These are phyloP conservation scores for Spheniscus humboldti DNA, from an alignment of 2,797 vertebrate genomes.

Conservation along the genomic window DNA sequence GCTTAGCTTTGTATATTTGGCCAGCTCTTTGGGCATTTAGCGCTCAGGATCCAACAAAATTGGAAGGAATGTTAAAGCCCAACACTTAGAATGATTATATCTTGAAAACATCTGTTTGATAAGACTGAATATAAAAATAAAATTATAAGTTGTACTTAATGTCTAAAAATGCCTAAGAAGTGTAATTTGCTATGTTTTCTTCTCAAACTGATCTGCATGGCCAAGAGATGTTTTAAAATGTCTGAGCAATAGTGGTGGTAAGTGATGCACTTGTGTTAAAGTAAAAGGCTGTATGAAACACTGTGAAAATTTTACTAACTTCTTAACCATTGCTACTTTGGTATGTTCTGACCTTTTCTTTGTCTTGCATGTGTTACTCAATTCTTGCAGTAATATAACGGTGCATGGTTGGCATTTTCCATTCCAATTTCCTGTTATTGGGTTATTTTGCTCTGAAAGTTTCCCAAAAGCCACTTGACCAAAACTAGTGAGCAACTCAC, in stretches of 20 bases:
- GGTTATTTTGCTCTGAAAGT: conserved; percentile 55
- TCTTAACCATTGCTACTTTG: conserved; percentile 60
- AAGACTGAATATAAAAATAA: conserved; percentile 44
- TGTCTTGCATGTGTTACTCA: conserved; percentile 68
- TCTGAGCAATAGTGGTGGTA: conserved; percentile 71
- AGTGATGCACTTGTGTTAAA: conserved; percentile 68
- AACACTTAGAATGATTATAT: conserved; percentile 9
- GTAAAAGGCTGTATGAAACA: conserved; percentile 74
- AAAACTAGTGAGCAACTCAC: conserved; percentile 34
- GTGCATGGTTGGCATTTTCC: conserved; percentile 60
- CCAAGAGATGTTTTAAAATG: conserved; percentile 67
- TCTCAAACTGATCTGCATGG: conserved; percentile 70
- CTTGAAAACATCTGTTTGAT: conserved; percentile 15
- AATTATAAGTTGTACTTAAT: conserved; percentile 20
- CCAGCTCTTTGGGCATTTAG: conserved; percentile 44
- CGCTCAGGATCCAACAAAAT: conserved; percentile 27
- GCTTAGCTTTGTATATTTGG: conserved; percentile 47
- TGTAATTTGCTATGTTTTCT: conserved; percentile 52
- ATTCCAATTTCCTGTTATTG: conserved; percentile 27
- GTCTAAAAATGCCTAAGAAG: conserved; percentile 61
- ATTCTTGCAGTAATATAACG: conserved; percentile 45
- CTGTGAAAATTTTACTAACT: conserved; percentile 72
- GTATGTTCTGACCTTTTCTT: conserved; percentile 53
- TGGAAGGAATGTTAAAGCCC: conserved; percentile 56
- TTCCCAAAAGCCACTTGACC: conserved; percentile 64